phyloP scores from a whole-genome alignment of 2,888 invertebrate species.

The Philereme vetulata region DNA sequence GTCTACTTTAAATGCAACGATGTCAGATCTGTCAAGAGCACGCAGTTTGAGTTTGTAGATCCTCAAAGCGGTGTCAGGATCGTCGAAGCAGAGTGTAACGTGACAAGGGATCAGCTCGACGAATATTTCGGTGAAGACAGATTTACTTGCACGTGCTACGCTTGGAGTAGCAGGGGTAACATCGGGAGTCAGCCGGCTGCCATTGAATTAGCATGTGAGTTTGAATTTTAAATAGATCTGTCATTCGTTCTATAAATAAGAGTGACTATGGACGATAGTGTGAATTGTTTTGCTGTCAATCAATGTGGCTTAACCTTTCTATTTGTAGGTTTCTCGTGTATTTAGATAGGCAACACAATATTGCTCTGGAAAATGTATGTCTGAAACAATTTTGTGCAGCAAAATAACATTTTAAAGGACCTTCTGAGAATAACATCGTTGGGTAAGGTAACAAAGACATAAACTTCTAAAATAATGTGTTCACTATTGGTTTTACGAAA shows the following conservation, averaged over 20 bases:
- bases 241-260: conserved; percentile 34
- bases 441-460: conserved; percentile 15
- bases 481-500: conserved; percentile 21
- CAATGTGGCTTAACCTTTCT: conserved; percentile 15
- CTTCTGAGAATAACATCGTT: conserved; percentile 13
- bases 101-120: conserved; percentile 95
- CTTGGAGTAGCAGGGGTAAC: conserved; percentile 94
- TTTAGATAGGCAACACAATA: background rate
- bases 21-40: conserved; percentile 86
- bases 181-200: conserved; percentile 94
- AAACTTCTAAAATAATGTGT: conserved; percentile 23
- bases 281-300: conserved; percentile 27
- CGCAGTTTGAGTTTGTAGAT: conserved; percentile 93
- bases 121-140: conserved; percentile 96
- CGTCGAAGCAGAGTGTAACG: conserved; percentile 93
- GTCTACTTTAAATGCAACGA: conserved; percentile 97
- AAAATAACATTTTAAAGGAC: conserved; percentile 12
- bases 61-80: conserved; percentile 94
- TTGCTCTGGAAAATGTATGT: background rate
- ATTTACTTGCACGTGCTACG: conserved; percentile 97
- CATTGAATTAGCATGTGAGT: conserved; percentile 98
- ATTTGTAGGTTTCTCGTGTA: conserved; percentile 2
- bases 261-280: conserved; percentile 13
- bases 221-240: conserved; percentile 40
- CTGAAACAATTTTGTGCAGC: background rate